Base-by-base conservation (phyloP, 2,113 vertebrate species). In the Eptesicus fuscus region DNA sequence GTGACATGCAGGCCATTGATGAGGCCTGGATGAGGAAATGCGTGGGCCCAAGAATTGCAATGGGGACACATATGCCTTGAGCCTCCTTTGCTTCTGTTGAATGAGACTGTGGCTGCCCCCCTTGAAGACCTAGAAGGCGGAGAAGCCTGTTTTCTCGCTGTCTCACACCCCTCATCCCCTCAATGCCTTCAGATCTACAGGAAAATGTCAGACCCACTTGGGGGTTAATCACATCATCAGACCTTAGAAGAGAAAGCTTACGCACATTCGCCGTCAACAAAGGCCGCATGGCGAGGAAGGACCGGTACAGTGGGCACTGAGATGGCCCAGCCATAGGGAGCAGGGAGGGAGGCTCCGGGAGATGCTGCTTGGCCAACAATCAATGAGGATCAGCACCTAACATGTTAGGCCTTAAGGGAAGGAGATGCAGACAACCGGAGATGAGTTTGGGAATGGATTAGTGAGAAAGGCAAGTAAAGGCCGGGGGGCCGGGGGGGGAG, bases 261-360 rank as follows among this genome's bases (percentile, higher is more conserved):
- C 18, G 37, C 83, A 56, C 35, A 14, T n/a, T 63, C 2, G 7
- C n/a, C 23, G 9, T 56, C 9, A 69, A 63, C 51, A 47, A 35
- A 30, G 63, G 49, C 32, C 12, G 0, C 20, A 0, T 30, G 44
- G 53, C 40, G 1, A 40, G 49, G 77, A 13, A 44, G 49, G 63
- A 9, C 30, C 23, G 13, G 40, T 25, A 35, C 2, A 2, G 28
- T 20, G 53, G 40, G 67, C 32, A 16, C 59, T 40, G 49, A 42
- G 76, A 18, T 0, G 23, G 40, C 7, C 67, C 35, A 51, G 67
- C 56, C 22, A 0, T 2, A 8, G 1, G 2, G 42, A 53, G 30
- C 56, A 37, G 25, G 69, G 8, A 12, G 10, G n/a, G 42, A 61
- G 65, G 47, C 25, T 56, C 37, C 40, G 56, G 61, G 56, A 87